Evolutionary conservation across 1,140 invertebrate genomes (phyloP).

Genomic region (Danaus melanippus): DNA sequence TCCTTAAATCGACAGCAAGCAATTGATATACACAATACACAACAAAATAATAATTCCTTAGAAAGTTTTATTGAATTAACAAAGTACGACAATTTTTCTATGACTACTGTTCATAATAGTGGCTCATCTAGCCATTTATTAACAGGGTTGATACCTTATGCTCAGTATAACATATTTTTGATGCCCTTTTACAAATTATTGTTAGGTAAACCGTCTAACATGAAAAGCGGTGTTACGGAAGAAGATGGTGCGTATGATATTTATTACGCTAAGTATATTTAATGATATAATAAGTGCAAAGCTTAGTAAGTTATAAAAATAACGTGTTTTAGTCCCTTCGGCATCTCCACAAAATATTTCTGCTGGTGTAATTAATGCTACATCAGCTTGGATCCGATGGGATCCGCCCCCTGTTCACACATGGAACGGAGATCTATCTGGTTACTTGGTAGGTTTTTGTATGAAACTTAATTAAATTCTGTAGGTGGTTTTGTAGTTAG

Average conservation of each 20-base stretch:
- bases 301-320: constrained; percentile 22
- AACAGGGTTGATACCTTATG: constrained; percentile 78
- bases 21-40: constrained; percentile 37
- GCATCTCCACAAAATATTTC: constrained; percentile 82
- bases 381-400: constrained; percentile 84
- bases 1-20: constrained; percentile 55
- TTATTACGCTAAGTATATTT: neutral
- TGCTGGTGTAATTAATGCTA: constrained; percentile 83
- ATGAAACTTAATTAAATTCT: too few relatives aligned
- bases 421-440: constrained; percentile 83
- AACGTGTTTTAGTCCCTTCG: constrained; percentile 63
- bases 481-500: too few relatives aligned
- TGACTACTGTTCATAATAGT: constrained; percentile 76
- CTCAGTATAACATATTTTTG: constrained; percentile 83
- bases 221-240: constrained; percentile 77
- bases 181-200: constrained; percentile 85
- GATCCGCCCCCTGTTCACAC: constrained; percentile 79
- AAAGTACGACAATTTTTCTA: constrained; percentile 70
- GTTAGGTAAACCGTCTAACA: constrained; percentile 84
- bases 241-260: constrained; percentile 77
- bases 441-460: constrained; percentile 78
- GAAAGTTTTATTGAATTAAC: constrained; percentile 50
- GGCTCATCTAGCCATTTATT: constrained; percentile 73
- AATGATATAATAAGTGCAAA: constrained; percentile 1
- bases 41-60: constrained; percentile 38